phyloP scores from a whole-genome alignment of 37 sponge, comb jelly and placozoan species.

The Aplysina aerophoba region DNA sequence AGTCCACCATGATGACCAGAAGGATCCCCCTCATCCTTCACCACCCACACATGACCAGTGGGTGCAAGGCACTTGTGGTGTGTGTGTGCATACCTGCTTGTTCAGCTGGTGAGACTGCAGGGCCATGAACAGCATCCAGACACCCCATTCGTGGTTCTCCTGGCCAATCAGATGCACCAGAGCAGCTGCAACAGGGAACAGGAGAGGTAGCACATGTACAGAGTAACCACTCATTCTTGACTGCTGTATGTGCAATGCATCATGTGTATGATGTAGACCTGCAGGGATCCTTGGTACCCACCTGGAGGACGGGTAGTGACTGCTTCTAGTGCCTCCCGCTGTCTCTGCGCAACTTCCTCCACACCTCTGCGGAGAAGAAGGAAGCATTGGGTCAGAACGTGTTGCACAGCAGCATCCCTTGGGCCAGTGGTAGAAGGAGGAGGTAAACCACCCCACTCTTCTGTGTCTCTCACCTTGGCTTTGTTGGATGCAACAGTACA shows the following conservation, averaged over 20 bases:
- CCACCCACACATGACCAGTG: no score
- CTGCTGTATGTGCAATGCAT: no score
- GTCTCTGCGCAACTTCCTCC: neutral
- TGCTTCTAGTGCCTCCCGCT: neutral
- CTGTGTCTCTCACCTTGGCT: neutral
- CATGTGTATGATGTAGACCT: neutral
- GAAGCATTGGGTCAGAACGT: no score
- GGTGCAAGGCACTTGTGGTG: no score
- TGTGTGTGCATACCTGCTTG: conserved; percentile 35
- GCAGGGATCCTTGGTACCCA: neutral
- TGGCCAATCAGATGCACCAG: conserved; percentile 43
- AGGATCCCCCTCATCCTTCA: no score
- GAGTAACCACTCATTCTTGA: no score
- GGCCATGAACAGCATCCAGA: conserved; percentile 51
- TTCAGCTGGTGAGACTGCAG: conserved; percentile 66
- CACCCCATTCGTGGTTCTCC: conserved; percentile 37
- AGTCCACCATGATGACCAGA: no score
- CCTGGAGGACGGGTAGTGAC: conserved; percentile 12
- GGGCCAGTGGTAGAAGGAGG: no score
- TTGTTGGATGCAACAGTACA: neutral
- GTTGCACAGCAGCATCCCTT: no score
- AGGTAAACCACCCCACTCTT: no score
- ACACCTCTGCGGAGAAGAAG: neutral
- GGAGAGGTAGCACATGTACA: no score
- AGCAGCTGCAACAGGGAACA: conserved; percentile 17